Conservation (phyloP, 2,888 invertebrate genomes). For the Acleris sparsana region DNA sequence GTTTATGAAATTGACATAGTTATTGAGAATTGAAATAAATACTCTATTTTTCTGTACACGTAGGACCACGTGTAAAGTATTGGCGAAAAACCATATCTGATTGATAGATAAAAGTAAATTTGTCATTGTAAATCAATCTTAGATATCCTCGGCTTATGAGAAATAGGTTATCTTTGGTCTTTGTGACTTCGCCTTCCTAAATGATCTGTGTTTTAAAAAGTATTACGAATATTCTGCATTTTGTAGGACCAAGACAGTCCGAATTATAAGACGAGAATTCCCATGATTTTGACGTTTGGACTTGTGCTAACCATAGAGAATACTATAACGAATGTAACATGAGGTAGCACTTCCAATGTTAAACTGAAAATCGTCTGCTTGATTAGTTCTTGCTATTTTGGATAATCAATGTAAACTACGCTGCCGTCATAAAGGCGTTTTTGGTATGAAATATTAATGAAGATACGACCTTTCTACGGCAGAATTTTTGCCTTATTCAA, state of each 20-base stretch:
- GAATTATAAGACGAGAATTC: conserved; percentile 5
- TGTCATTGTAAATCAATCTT: conserved; percentile 18
- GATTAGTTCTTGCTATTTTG: background rate
- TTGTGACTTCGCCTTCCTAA: conserved; percentile 17
- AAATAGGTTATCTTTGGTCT: conserved; percentile 11
- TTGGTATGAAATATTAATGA: background rate
- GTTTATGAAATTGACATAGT: too few relatives aligned
- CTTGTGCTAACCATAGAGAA: too few relatives aligned
- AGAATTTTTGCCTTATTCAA: background rate
- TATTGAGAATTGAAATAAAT: too few relatives aligned
- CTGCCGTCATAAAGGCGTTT: background rate
- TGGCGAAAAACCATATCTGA: conserved; percentile 1
- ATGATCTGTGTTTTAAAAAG: conserved; percentile 33
- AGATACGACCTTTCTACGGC: conserved; percentile 1
- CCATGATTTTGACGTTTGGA: background rate
- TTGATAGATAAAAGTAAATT: conserved; percentile 5
- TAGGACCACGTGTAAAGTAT: conserved; percentile 1
- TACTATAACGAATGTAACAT: too few relatives aligned
- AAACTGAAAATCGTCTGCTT: background rate
- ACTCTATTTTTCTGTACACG: background rate
- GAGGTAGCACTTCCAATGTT: background rate
- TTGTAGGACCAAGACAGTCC: conserved; percentile 3
- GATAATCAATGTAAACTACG: background rate
- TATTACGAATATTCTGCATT: conserved; percentile 23
- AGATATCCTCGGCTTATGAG: conserved; percentile 1